Base-by-base conservation (phyloP, 2,888 invertebrate species). In the Chironomus riparius region DNA sequence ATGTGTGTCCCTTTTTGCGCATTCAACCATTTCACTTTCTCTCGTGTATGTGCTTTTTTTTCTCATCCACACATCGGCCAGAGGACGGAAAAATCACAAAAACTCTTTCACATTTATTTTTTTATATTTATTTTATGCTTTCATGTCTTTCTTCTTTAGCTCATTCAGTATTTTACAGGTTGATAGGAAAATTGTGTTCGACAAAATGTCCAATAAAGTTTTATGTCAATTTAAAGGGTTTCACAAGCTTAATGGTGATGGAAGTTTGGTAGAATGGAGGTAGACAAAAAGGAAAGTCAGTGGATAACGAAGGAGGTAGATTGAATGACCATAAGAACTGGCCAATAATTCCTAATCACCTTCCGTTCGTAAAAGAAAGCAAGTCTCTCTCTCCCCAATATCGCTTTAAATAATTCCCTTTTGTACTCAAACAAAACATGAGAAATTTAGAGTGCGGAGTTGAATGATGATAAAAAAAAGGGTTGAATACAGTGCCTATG, bases 311-410 rank as follows among this genome's bases (percentile, higher is more conserved):
- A 72, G 56, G 21, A 65, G 22, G 65, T 65, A 65, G 65, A 74
- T 65, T 74, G 74, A 68, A 68, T 74, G 74, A 74, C 74, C 74
- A 74, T 74, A 74, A 74, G 74, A 24, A 74, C 74, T 74, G 74
- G 74, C 74, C 74, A 74, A 74, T 74, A 74, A 74, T 74, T 74
- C 74, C 74, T 74, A 74, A 74, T 74, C 74, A 74, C 74, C 74
- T 74, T 74, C 74, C 74, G 74, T 47, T 22, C 22, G 22, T 62
- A 62, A 68, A 74, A 65, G 6, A 56, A 22, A 70, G 1, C 28
- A 21, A n/a, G 10, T 3, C 15, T 24, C 15, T 24, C 22, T 24
- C 21, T 13, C 24, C 61, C 72, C 28, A 48, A 61, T 72, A 72
- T 72, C 62, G 73, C 28, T 68, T 74, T 28, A 38, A 68, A 68